phyloP scores from a whole-genome alignment of 2,113 vertebrate species.

The Antennarius striatus region DNA sequence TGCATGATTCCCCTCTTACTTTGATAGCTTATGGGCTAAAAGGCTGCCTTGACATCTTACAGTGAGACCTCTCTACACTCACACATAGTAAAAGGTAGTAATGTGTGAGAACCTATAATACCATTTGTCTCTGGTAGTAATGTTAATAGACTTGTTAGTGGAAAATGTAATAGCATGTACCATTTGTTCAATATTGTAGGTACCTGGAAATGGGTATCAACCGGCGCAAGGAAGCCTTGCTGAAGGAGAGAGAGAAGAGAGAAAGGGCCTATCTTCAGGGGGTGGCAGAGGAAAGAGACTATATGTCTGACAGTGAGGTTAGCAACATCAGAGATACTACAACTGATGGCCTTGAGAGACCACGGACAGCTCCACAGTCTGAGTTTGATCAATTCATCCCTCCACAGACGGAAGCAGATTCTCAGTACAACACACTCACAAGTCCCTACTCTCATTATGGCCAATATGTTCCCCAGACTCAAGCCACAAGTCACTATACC shows the following conservation, averaged over 20 bases:
- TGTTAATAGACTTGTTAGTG: slow-evolving; percentile 1
- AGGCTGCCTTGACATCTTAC: slow-evolving; percentile 74
- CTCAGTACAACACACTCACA: slow-evolving; percentile 89
- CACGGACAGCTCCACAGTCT: slow-evolving; percentile 92
- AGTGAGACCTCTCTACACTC: slow-evolving; percentile 68
- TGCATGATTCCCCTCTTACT: slow-evolving; percentile 69
- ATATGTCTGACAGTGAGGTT: slow-evolving; percentile 99
- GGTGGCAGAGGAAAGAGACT: slow-evolving; percentile 97
- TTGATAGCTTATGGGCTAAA: slow-evolving; percentile 75
- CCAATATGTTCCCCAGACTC: slow-evolving; percentile 91
- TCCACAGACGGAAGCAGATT: slow-evolving; percentile 93
- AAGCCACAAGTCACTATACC: slow-evolving; percentile 90
- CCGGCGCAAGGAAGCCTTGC: slow-evolving; percentile 93
- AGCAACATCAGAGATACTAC: slow-evolving; percentile 89
- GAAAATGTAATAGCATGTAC: background rate
- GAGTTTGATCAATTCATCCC: slow-evolving; percentile 95
- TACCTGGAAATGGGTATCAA: slow-evolving; percentile 99
- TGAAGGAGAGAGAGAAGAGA: slow-evolving; percentile 97
- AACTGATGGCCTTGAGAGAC: slow-evolving; percentile 89
- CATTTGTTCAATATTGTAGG: slow-evolving; percentile 35
- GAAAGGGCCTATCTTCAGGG: slow-evolving; percentile 97
- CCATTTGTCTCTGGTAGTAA: slow-evolving; percentile 26
- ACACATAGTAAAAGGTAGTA: slow-evolving; percentile 76
- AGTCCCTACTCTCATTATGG: slow-evolving; percentile 92
- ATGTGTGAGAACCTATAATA: slow-evolving; percentile 66